Percentiles rank a stretch among this genome's conserved stretches.
Evolutionary conservation across 2,797 vertebrate species (phyloP).

Genomic region (Phataginus tricuspis): DNA sequence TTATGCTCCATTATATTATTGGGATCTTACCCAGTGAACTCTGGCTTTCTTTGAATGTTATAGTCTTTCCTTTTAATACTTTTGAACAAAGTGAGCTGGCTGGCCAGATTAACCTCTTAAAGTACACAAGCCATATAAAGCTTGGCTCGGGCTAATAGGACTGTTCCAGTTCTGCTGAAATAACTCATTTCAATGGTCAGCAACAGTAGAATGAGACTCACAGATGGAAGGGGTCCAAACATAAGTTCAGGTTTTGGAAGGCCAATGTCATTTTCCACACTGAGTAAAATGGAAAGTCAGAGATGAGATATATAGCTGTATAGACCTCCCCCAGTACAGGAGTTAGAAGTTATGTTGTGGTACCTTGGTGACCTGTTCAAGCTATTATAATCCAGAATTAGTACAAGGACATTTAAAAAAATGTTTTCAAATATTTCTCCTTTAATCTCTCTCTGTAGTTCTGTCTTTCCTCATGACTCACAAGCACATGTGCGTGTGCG

Average conservation of each 20-base stretch:
- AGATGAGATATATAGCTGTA: slow-evolving; percentile 41
- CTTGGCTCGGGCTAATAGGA: slow-evolving; percentile 59
- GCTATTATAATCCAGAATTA: slow-evolving; percentile 52
- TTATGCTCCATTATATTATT: slow-evolving; percentile 70
- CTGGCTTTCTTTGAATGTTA: slow-evolving; percentile 73
- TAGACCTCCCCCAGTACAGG: not conserved
- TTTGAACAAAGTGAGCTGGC: slow-evolving; percentile 68
- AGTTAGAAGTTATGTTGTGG: slow-evolving; percentile 33
- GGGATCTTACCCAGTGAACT: slow-evolving; percentile 67
- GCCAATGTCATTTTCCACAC: slow-evolving; percentile 69
- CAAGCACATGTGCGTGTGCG: not conserved
- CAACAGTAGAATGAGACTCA: slow-evolving; percentile 54
- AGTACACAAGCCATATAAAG: slow-evolving; percentile 65
- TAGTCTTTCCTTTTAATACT: slow-evolving; percentile 68
- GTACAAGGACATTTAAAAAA: not conserved
- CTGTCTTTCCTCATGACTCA: not conserved
- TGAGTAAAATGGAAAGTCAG: slow-evolving; percentile 61
- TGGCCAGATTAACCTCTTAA: slow-evolving; percentile 75
- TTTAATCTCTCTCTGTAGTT: not conserved
- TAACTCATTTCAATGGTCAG: slow-evolving; percentile 73
- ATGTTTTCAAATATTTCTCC: not conserved
- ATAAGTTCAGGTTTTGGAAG: slow-evolving; percentile 63
- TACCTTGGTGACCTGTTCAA: slow-evolving; percentile 44
- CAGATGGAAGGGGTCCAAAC: slow-evolving; percentile 73
- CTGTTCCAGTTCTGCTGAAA: slow-evolving; percentile 67